Evolutionary conservation across 1,140 invertebrate species (phyloP).

Genomic region (Eurosta solidaginis): DNA sequence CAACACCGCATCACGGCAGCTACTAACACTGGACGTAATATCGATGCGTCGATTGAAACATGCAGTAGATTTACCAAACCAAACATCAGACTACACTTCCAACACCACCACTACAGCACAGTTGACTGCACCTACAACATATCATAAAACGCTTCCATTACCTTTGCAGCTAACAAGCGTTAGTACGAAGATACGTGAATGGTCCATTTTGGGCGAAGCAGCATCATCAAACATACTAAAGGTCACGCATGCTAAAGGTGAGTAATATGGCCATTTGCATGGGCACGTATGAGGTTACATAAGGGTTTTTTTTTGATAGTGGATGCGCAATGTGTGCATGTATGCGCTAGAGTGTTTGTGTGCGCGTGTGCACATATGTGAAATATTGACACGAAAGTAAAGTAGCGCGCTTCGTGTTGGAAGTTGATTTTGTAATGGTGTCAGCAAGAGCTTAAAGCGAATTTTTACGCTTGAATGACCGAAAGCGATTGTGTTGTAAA

Average conservation of each 20-base stretch:
- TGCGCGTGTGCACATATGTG: background rate
- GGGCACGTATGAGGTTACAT: background rate
- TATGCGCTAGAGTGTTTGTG: background rate
- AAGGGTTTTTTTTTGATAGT: background rate
- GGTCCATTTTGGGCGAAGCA: background rate
- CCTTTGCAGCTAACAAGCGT: background rate
- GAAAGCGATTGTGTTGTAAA: background rate
- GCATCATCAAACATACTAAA: background rate
- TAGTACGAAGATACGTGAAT: background rate
- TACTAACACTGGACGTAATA: constrained; percentile 11
- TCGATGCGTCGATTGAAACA: constrained; percentile 26
- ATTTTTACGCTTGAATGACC: background rate
- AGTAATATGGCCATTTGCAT: constrained; percentile 5
- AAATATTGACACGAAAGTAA: too few relatives aligned
- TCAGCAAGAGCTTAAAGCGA: background rate
- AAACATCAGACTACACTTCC: background rate
- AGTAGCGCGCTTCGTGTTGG: too few relatives aligned
- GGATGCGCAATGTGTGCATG: background rate
- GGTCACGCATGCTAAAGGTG: background rate
- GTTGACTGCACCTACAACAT: background rate
- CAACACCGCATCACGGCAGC: background rate
- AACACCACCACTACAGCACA: background rate
- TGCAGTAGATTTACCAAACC: background rate
- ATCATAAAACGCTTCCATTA: background rate
- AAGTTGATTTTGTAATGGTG: background rate